Percentiles rank a stretch among this genome's conserved stretches.
phyloP scores from a whole-genome alignment of 2,888 invertebrate genomes.

The Cryptocheilus praepositus region DNA sequence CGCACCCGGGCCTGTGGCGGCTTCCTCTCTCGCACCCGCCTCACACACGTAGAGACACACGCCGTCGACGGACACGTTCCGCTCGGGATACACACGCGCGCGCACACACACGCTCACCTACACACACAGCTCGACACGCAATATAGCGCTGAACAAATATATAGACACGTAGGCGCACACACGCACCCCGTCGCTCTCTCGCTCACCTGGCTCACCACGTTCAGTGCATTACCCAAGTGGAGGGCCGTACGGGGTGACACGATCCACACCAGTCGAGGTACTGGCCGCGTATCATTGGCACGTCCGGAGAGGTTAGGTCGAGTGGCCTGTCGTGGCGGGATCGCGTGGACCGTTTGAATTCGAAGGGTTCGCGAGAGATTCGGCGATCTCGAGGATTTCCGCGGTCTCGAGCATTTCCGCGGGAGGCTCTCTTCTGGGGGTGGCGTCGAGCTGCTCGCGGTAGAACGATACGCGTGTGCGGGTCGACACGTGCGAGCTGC shows the following conservation, averaged over 20 bases:
- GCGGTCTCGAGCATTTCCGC: no score
- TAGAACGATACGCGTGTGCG: background rate
- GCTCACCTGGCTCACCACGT: constrained; percentile 40
- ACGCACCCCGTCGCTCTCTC: constrained; percentile 36
- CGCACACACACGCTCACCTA: background rate
- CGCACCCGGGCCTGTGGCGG: constrained; percentile 61
- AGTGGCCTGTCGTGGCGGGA: constrained; percentile 47
- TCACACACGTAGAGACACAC: constrained; percentile 27
- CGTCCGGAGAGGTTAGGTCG: constrained; percentile 54
- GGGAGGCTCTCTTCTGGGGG: no score
- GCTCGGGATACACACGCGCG: background rate
- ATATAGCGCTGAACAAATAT: constrained; percentile 2
- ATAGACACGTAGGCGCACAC: constrained; percentile 11
- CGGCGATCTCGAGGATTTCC: no score
- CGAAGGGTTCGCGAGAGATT: constrained; percentile 8
- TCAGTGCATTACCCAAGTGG: constrained; percentile 29
- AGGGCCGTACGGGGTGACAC: constrained; percentile 40
- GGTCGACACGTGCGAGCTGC: background rate
- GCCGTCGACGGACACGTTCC: constrained; percentile 15
- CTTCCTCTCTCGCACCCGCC: constrained; percentile 54
- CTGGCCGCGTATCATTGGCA: constrained; percentile 41
- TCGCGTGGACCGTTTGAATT: constrained; percentile 41
- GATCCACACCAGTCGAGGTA: constrained; percentile 48
- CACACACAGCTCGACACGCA: no score
- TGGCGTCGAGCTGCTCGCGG: background rate